Base-by-base conservation (phyloP, 2,888 invertebrate species). In the Netelia inedita region DNA sequence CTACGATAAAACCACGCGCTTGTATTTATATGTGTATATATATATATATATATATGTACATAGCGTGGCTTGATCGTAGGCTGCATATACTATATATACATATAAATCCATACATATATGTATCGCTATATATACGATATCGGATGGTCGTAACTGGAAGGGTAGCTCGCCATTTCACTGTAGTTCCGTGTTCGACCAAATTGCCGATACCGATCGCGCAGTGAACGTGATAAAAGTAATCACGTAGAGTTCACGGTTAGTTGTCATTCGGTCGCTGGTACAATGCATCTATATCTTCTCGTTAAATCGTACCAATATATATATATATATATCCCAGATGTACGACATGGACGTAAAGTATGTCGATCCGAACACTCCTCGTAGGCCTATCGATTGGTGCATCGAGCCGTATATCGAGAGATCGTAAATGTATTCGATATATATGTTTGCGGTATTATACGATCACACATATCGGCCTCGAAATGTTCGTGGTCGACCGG, bases 211-310 rank as follows among this genome's bases (percentile, higher is more conserved):
- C 46, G 61, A 69, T 57, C 19, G 16, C 19, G 61, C 61, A 59
- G 50, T 46, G 78, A 61, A 78, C 69, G 50, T 53, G 61, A 69
- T 69, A 61, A 61, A 61, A 61, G 78, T 61, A 61, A 69, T 78
- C 78, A 78, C 78, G 41, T 35, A n/a, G 46, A 59, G 14, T 19
- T 19, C 61, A 14, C 35, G 9, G 19, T 16, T 19, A 57, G 19
- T 19, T 16, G 53, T 11, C 66, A 66, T 69, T 69, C 43, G 28
- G 46, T 78, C 28, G 10, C 50, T 50, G n/a, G 35, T 16, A 57
- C 71, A 71, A 19, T 57, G 19, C 14, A 14, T 46, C 46, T 46
- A 46, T 46, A 46, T 28, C 23, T 50, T 21, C 28, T 50, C 53
- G 69, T 23, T 59, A 23, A 28, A 55, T 35, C 59, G 16, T 73